phyloP scores from a whole-genome alignment of 2,113 vertebrate genomes.

The Regulus satrapa region DNA sequence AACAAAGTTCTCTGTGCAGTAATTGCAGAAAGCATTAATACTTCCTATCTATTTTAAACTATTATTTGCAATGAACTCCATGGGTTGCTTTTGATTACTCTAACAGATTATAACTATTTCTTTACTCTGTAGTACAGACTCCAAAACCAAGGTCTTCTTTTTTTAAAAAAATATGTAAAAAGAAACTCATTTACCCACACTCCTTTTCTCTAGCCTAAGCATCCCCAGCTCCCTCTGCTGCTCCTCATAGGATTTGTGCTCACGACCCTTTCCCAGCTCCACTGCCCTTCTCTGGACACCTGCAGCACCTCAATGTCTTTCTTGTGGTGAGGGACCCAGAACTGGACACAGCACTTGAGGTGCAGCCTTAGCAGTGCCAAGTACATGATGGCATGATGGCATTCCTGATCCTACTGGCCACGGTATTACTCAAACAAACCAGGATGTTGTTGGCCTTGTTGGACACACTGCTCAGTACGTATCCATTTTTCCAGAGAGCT shows the following conservation, averaged over 20 bases:
- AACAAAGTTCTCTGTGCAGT: not conserved
- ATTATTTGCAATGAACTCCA: not conserved
- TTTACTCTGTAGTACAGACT: not conserved
- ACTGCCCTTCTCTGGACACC: fast-evolving
- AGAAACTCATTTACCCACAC: not conserved
- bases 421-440: not conserved
- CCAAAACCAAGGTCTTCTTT: not conserved
- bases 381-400: fast-evolving
- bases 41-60: not conserved
- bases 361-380: fast-evolving
- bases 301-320: not conserved
- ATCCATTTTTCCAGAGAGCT: not conserved
- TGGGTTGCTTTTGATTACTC: not conserved
- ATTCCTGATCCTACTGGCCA: not conserved
- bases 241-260: not conserved
- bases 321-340: not conserved
- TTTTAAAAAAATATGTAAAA: not conserved
- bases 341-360: fast-evolving
- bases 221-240: not conserved
- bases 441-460: not conserved
- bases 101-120: not conserved
- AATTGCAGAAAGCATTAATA: not conserved
- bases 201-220: not conserved
- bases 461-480: not conserved
- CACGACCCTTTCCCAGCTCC: not conserved